phyloP scores from a whole-genome alignment of 2,888 invertebrate genomes.

The Tenthredo distinguenda region DNA sequence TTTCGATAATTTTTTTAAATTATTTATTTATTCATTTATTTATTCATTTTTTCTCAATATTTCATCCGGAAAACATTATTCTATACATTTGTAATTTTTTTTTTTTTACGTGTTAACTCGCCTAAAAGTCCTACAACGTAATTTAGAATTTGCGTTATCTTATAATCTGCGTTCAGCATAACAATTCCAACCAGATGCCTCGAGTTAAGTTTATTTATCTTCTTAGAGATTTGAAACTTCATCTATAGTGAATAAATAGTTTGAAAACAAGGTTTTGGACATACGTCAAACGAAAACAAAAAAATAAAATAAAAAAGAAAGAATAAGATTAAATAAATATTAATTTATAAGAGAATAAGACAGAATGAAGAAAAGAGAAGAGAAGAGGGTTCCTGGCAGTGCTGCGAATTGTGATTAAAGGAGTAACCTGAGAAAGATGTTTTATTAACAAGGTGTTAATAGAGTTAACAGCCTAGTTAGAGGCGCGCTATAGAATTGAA shows the following conservation, averaged over 20 bases:
- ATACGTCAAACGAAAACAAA: neutral
- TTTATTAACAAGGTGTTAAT: neutral
- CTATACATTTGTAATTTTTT: conserved; percentile 37
- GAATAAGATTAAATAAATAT: neutral
- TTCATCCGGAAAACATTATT: conserved; percentile 43
- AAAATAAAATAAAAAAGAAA: neutral
- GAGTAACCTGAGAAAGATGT: conserved; percentile 1
- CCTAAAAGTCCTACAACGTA: conserved; percentile 60
- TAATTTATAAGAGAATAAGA: neutral
- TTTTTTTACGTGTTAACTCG: conserved; percentile 9
- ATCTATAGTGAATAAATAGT: conserved; percentile 9
- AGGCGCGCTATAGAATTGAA: conserved; percentile 45
- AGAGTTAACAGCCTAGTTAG: conserved; percentile 1
- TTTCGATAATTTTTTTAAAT: conserved; percentile 19
- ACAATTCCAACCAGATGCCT: conserved; percentile 48
- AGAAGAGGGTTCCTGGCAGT: conserved; percentile 33
- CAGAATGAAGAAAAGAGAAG: conserved; percentile 21
- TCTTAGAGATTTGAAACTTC: neutral
- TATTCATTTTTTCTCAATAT: neutral
- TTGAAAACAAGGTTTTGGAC: neutral
- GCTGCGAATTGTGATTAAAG: conserved; percentile 38
- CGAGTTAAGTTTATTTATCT: conserved; percentile 19
- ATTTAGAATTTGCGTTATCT: conserved; percentile 68
- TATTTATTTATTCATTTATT: neutral
- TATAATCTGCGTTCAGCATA: conserved; percentile 50